Evolutionary conservation across 2,888 invertebrate species (phyloP).

Genomic region (Orthosia gracilis): DNA sequence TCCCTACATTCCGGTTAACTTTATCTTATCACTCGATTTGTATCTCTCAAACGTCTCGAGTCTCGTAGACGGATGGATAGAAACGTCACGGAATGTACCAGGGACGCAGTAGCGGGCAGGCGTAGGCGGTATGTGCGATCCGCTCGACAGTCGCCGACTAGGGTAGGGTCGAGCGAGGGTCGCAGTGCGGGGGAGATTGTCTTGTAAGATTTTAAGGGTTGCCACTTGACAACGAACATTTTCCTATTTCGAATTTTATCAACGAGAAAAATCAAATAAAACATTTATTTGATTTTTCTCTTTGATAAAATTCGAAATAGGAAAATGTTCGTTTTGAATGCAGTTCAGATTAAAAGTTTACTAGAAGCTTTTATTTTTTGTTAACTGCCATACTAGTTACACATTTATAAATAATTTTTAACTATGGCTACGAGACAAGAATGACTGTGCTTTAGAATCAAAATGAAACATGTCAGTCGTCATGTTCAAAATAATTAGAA

Average conservation of each 20-base stretch:
- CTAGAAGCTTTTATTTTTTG: neutral
- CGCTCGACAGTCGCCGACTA: slow-evolving; percentile 67
- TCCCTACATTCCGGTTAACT: neutral
- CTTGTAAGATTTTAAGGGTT: slow-evolving; percentile 64
- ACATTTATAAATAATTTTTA: no score
- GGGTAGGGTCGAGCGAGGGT: slow-evolving; percentile 66
- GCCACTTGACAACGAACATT: slow-evolving; percentile 46
- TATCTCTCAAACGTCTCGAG: slow-evolving; percentile 18
- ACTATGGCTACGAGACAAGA: neutral
- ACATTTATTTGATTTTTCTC: neutral
- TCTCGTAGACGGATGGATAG: slow-evolving; percentile 69
- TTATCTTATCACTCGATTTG: slow-evolving; percentile 14
- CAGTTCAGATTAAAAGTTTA: neutral
- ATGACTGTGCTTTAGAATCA: no score
- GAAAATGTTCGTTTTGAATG: neutral
- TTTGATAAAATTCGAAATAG: neutral
- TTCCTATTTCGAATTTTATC: neutral
- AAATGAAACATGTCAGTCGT: no score
- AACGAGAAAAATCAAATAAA: no score
- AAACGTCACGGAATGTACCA: slow-evolving; percentile 80
- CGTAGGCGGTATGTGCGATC: slow-evolving; percentile 72
- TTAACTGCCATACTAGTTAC: no score
- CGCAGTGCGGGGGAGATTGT: slow-evolving; percentile 72
- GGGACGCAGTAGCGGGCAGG: slow-evolving; percentile 74
- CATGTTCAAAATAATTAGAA: no score